Evolutionary conservation across 1,140 invertebrate genomes (phyloP), one percentile per base, ranked within the genome.

Genomic region (Cotesia glomerata): DNA sequence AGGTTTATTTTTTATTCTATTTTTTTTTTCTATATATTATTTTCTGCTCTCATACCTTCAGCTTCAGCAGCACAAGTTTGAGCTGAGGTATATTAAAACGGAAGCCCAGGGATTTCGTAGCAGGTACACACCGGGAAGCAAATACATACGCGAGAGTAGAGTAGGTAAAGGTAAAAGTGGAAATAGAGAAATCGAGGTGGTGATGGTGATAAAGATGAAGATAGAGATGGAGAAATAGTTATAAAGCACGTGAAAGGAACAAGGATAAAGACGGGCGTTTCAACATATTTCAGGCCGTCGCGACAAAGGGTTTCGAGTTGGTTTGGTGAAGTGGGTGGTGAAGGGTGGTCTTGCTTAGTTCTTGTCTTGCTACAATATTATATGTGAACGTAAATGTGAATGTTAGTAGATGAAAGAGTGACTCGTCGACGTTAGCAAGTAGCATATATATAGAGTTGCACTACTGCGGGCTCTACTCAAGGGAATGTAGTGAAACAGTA

Each of bases 221-320:
- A 16, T 14, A 16, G n/a, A 11, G 62, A 45, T 32, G 13, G 36
- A 14, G 34, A 36, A 18, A 16, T 56, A 16, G n/a, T 13, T 32
- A 45, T 11, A 45, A 3, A 45, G 26, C 32, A 67, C 32, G 14
- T 67, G 58, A 61, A 61, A 61, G 13, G 4, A 26, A 32, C 4
- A 13, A 13, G 8, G 16, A 61, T 16, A 34, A 52, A 45, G 16
- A n/a, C 51, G 56, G 72, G 77, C 54, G 66, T 49, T 56, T 18
- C 51, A 66, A 71, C 71, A 76, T 80, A 80, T 79, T 80, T 80
- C 75, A 79, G 79, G 76, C 65, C 8, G 35, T 56, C 65, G 73
- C 76, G 79, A 80, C 79, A 79, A 79, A 72, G 70, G 62, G 70
- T 72, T 64, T 14, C 45, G 58, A 39, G 32, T 56, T 18, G 49